phyloP scores from a whole-genome alignment of 2,797 vertebrate species.

The Ciconia nigra region DNA sequence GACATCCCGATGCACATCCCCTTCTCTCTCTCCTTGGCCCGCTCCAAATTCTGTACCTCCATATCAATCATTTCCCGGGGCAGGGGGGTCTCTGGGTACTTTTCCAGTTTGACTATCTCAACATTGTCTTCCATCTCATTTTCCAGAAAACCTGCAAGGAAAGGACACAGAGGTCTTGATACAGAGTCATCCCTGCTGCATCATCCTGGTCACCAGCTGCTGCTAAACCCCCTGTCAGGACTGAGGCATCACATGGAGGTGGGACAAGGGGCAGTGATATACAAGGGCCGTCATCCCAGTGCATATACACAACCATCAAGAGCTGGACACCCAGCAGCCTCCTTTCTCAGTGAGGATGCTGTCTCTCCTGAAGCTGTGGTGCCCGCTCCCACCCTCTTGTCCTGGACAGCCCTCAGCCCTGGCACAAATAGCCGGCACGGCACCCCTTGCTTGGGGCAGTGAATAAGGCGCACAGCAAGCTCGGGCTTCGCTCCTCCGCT shows the following conservation, averaged over 20 bases:
- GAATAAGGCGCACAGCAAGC: background rate
- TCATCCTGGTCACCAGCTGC: background rate
- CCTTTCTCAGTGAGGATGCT: background rate
- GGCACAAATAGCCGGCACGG: background rate
- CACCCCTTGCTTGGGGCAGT: background rate
- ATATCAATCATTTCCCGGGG: slow-evolving; percentile 80
- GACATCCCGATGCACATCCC: fast-evolving
- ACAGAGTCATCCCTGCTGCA: background rate
- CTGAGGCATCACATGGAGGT: background rate
- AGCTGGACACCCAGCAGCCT: background rate
- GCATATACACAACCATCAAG: background rate
- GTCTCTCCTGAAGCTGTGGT: background rate
- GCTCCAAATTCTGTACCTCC: slow-evolving; percentile 68
- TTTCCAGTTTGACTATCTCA: slow-evolving; percentile 54
- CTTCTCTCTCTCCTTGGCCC: background rate
- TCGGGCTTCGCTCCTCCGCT: background rate
- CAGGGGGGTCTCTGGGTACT: slow-evolving; percentile 70
- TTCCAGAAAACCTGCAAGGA: slow-evolving; percentile 77
- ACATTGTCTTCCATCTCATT: slow-evolving; percentile 74
- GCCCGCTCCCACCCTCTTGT: background rate
- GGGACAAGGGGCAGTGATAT: background rate
- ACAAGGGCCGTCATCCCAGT: no score
- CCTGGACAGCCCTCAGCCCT: background rate
- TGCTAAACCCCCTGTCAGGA: background rate
- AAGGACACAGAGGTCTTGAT: background rate